A percentile compares a stretch with the other conserved stretches of the same genome.
Conservation (phyloP, 2,888 invertebrate genomes). For the Tetragonula carbonaria region DNA sequence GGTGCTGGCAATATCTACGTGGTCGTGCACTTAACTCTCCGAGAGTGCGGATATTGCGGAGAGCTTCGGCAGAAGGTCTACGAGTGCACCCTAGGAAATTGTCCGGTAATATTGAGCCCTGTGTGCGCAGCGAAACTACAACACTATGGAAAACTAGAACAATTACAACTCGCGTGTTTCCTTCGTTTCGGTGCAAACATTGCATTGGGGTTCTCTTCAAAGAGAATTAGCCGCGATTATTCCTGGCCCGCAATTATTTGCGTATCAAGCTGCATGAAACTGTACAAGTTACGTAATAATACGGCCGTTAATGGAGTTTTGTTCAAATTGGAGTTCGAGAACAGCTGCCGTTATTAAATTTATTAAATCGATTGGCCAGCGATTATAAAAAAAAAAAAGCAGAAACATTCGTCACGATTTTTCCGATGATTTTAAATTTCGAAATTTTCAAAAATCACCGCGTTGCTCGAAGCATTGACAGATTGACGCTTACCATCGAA, state of each 20-base stretch:
- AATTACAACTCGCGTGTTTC: constrained; percentile 23
- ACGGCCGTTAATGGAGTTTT: background rate
- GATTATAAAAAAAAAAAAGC: too few species aligned
- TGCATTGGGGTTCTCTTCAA: background rate
- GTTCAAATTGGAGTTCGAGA: background rate
- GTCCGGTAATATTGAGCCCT: constrained; percentile 60
- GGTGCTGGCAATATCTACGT: constrained; percentile 19
- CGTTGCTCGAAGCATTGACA: too few species aligned
- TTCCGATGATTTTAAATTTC: too few species aligned
- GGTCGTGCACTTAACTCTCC: constrained; percentile 55
- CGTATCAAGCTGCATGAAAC: background rate
- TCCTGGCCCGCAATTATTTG: background rate
- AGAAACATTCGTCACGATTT: too few species aligned
- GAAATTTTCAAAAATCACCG: too few species aligned
- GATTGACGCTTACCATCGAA: too few species aligned
- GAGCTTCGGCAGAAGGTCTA: constrained; percentile 36
- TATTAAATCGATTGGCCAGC: too few species aligned
- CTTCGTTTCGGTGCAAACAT: constrained; percentile 8
- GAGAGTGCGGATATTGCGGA: constrained; percentile 65
- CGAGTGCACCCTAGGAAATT: constrained; percentile 53
- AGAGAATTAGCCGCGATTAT: constrained; percentile 25
- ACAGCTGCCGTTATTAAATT: background rate
- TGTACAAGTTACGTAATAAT: background rate
- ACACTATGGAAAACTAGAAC: constrained; percentile 30
- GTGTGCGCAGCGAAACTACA: background rate